These are phyloP conservation scores for Plagiodera versicolora DNA, from an alignment of 2,888 invertebrate genomes.

Conservation along the genomic window DNA sequence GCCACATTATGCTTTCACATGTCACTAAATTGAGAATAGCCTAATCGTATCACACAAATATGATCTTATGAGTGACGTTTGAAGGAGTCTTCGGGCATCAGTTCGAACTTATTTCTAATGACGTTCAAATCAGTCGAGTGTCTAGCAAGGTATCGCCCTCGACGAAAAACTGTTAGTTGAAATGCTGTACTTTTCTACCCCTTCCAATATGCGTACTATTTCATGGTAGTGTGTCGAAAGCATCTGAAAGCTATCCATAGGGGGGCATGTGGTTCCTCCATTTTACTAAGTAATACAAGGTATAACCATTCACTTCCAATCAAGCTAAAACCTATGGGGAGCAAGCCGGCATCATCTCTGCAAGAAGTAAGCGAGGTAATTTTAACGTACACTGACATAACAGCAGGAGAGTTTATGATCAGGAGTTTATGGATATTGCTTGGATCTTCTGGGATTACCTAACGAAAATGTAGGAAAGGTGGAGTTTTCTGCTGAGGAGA, in stretches of 20 bases:
- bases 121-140: too few relatives aligned
- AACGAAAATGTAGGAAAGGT: not conserved
- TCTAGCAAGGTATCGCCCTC: too few relatives aligned
- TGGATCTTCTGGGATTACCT: not conserved
- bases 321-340: constrained; percentile 16
- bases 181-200: too few relatives aligned
- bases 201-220: too few relatives aligned
- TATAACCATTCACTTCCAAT: constrained; percentile 13
- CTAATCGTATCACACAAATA: too few relatives aligned
- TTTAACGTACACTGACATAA: constrained; percentile 10
- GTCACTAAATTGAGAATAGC: too few relatives aligned
- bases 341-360: not conserved
- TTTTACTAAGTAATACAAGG: constrained; percentile 11
- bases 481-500: not conserved
- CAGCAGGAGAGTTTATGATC: constrained; percentile 1
- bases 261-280: constrained; percentile 9
- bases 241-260: constrained; percentile 10
- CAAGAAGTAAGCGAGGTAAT: constrained; percentile 9
- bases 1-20: too few relatives aligned
- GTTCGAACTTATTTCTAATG: too few relatives aligned
- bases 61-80: too few relatives aligned
- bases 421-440: not conserved
- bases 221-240: not conserved
- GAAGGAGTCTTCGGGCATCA: too few relatives aligned
- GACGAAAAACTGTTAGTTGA: too few relatives aligned